Conservation (phyloP, 1,140 invertebrate species). For the Thaumatotibia leucotreta region DNA sequence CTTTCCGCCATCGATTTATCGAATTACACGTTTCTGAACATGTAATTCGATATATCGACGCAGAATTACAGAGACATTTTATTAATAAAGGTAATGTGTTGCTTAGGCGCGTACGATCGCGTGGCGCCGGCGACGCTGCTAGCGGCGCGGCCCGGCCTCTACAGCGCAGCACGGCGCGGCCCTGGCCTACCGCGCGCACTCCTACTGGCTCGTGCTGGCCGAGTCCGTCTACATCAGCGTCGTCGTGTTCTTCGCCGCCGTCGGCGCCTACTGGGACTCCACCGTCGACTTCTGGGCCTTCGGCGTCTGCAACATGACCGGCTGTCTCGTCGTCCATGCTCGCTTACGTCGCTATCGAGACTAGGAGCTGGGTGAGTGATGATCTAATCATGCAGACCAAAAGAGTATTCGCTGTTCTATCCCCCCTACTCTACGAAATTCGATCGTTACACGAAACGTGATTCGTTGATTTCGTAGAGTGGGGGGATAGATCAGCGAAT, state of each 20-base stretch:
- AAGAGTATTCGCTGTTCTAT: too few relatives aligned
- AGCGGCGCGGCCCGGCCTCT: slow-evolving; percentile 86
- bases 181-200: slow-evolving; percentile 89
- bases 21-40: too few relatives aligned
- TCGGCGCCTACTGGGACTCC: slow-evolving; percentile 85
- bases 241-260: slow-evolving; percentile 91
- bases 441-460: too few relatives aligned
- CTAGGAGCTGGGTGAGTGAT: slow-evolving; percentile 94
- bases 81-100: background rate
- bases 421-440: too few relatives aligned
- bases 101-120: slow-evolving; percentile 92
- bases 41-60: too few relatives aligned
- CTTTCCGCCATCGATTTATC: too few relatives aligned
- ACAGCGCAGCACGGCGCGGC: slow-evolving; percentile 81
- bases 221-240: slow-evolving; percentile 96
- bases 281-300: slow-evolving; percentile 93
- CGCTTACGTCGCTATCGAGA: slow-evolving; percentile 90
- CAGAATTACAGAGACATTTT: too few relatives aligned
- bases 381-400: too few relatives aligned
- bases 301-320: slow-evolving; percentile 89
- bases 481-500: too few relatives aligned
- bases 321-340: slow-evolving; percentile 92
- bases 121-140: slow-evolving; percentile 88
- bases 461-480: too few relatives aligned
- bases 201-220: slow-evolving; percentile 93